Percentiles rank a stretch among this genome's conserved stretches.
Evolutionary conservation across 2,113 vertebrate species (phyloP).

Genomic region (Rhinopomastus cyanomelas): DNA sequence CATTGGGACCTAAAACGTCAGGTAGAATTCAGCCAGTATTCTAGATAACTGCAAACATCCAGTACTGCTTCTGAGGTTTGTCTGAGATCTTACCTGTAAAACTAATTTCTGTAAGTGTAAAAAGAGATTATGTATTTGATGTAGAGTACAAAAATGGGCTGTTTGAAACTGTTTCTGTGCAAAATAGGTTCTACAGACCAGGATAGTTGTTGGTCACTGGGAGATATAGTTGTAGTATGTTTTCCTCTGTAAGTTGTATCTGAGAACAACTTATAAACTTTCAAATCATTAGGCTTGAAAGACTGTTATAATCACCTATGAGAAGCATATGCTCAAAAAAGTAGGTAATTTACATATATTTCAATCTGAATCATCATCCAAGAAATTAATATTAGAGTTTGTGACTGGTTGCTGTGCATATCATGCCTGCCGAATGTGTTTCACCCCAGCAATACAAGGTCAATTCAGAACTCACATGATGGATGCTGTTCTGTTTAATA

Average conservation of each 20-base stretch:
- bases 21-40: neutral
- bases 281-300: neutral
- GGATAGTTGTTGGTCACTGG: neutral
- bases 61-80: neutral
- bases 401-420: neutral
- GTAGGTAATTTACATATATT: neutral
- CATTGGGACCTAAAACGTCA: neutral
- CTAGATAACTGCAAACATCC: neutral
- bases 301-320: neutral
- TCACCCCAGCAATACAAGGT: neutral
- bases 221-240: neutral
- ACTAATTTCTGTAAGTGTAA: neutral
- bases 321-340: slow-evolving; percentile 9
- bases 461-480: neutral
- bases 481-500: neutral
- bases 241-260: neutral
- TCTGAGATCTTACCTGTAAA: neutral
- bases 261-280: neutral
- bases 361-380: neutral
- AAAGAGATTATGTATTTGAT: neutral
- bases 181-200: neutral
- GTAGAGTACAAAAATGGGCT: neutral
- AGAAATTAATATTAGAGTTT: neutral
- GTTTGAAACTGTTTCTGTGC: neutral
- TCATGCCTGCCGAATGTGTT: neutral